Evolutionary conservation across 2,113 vertebrate species (phyloP).

Genomic region (Aviceda subcristata): DNA sequence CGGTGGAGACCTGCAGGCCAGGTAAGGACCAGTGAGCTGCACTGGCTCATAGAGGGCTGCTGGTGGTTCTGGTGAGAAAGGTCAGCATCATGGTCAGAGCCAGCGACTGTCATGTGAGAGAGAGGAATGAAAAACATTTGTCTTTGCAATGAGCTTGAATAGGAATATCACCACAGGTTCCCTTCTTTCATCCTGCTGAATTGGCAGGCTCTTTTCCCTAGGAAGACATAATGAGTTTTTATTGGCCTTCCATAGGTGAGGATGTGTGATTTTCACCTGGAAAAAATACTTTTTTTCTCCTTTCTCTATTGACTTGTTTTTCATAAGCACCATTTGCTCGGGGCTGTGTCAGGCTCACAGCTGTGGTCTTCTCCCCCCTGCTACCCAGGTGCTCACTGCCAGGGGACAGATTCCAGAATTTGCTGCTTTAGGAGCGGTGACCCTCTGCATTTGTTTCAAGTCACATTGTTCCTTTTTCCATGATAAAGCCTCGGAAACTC

Average conservation of each 20-base stretch:
- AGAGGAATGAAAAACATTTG: not conserved
- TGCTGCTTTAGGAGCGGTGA: not conserved
- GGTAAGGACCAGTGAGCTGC: not conserved
- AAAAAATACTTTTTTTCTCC: not conserved
- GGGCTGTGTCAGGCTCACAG: not conserved
- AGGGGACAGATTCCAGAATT: not conserved
- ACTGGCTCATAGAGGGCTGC: not conserved
- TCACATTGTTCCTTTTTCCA: not conserved
- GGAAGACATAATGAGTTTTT: not conserved
- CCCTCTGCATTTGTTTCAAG: not conserved
- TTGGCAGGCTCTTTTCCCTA: not conserved
- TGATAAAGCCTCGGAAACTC: not conserved
- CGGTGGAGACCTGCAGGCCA: not conserved
- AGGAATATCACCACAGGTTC: not conserved
- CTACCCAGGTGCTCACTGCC: not conserved
- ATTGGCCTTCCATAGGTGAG: not conserved
- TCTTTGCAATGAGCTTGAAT: not conserved
- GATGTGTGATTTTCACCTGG: not conserved
- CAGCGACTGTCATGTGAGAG: not conserved
- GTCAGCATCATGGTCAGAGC: not conserved
- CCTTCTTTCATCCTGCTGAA: not conserved
- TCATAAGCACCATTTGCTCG: fast-evolving
- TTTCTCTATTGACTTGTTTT: not conserved
- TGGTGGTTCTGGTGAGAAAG: not conserved
- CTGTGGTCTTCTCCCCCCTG: not conserved